Evolutionary conservation across 2,888 invertebrate genomes (phyloP).

Genomic region (Ophion ventricosus): DNA sequence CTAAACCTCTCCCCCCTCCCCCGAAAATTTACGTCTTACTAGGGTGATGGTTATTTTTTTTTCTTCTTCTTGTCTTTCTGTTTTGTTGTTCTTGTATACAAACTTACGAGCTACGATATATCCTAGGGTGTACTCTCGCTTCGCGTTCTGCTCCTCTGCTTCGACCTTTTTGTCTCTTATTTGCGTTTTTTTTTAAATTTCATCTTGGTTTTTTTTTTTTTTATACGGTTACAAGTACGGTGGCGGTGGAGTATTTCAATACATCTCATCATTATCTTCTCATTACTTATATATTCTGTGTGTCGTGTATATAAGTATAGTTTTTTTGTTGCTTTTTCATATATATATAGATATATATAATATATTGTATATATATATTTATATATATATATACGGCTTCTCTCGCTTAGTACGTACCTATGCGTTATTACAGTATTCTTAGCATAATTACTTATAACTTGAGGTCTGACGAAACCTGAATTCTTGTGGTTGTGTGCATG

Average conservation of each 20-base stretch:
- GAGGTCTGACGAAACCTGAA: constrained; percentile 83
- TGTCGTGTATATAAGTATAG: constrained; percentile 63
- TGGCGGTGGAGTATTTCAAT: constrained; percentile 82
- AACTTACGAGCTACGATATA: constrained; percentile 80
- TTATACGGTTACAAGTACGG: constrained; percentile 79
- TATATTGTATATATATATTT: constrained; percentile 72
- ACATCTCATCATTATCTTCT: constrained; percentile 75
- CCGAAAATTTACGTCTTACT: constrained; percentile 69
- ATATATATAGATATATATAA: constrained; percentile 72
- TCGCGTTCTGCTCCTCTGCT: constrained; percentile 24
- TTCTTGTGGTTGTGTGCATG: constrained; percentile 66
- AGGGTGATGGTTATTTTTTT: constrained; percentile 57
- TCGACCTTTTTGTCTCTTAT: constrained; percentile 11
- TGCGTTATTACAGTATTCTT: constrained; percentile 77
- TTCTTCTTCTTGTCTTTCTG: constrained; percentile 43
- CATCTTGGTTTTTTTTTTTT: constrained; percentile 59
- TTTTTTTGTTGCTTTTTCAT: constrained; percentile 56
- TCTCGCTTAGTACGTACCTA: constrained; percentile 73
- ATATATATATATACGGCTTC: constrained; percentile 74
- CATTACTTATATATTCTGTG: constrained; percentile 70
- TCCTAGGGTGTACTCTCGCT: constrained; percentile 78
- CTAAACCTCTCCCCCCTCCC: constrained; percentile 21
- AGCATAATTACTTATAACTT: constrained; percentile 77
- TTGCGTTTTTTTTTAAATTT: constrained; percentile 57
- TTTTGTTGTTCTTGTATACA: constrained; percentile 80